A percentile compares a stretch with the other conserved stretches of the same genome.
phyloP scores from a whole-genome alignment of 35 echinoderm and acorn worm genomes.

The Amphiura filiformis region DNA sequence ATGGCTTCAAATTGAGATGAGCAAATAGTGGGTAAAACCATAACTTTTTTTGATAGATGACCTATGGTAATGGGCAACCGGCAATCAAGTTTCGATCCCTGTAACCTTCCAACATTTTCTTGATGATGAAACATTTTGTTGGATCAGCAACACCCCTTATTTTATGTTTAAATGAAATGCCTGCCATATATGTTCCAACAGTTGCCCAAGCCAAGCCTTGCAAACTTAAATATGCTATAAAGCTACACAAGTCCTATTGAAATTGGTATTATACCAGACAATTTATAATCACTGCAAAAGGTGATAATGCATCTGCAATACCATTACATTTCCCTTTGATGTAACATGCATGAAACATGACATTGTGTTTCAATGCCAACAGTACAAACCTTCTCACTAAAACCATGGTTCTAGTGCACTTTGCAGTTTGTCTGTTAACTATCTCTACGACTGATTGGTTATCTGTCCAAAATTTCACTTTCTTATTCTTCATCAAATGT shows the following conservation, averaged over 20 bases:
- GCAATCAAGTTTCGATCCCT: not conserved
- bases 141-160: not conserved
- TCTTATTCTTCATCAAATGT: not conserved
- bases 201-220: not conserved
- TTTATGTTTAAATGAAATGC: not conserved
- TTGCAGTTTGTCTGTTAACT: constrained; percentile 17
- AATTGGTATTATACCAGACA: not conserved
- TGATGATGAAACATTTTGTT: not conserved
- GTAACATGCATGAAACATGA: not conserved
- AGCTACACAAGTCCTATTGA: not conserved
- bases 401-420: constrained; percentile 11
- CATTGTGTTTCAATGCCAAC: not conserved
- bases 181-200: not conserved
- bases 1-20: not conserved
- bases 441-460: constrained; percentile 29
- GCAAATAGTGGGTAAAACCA: not conserved
- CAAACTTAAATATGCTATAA: constrained; percentile 6
- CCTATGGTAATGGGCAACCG: constrained; percentile 7
- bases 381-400: constrained; percentile 3
- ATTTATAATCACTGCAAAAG: not conserved
- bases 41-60: not conserved
- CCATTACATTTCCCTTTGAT: not conserved
- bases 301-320: constrained; percentile 32
- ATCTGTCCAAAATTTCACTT: constrained; percentile 25
- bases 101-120: not conserved